Conservation (phyloP, 2,797 vertebrate species). For the Sebastes miniatus region DNA sequence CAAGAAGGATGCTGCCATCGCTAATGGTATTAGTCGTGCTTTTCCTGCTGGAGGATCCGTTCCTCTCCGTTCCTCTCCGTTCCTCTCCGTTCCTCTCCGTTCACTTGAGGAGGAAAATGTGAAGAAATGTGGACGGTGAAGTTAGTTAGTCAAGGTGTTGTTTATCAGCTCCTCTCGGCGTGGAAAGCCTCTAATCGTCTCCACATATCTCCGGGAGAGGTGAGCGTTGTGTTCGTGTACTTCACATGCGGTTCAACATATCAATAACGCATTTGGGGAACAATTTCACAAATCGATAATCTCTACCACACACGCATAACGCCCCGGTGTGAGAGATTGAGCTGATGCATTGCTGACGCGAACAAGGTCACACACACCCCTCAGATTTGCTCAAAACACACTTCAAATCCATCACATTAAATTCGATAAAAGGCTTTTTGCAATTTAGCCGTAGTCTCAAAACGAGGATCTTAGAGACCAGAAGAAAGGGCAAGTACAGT, state of each 20-base stretch:
- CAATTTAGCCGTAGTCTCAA: slow-evolving; percentile 53
- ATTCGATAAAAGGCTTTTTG: slow-evolving; percentile 41
- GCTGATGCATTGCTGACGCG: background rate
- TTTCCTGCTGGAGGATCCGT: background rate
- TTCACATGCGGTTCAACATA: slow-evolving; percentile 22
- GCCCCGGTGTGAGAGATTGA: slow-evolving; percentile 12
- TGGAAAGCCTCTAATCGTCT: background rate
- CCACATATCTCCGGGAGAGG: background rate
- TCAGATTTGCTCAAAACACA: slow-evolving; percentile 37
- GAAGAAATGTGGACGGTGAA: background rate
- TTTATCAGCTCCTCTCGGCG: background rate
- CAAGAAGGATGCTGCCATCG: background rate
- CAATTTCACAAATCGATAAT: slow-evolving; percentile 60
- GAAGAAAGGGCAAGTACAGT: slow-evolving; percentile 60
- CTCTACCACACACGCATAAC: slow-evolving; percentile 38
- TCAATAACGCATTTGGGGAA: slow-evolving; percentile 41
- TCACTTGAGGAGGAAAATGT: background rate
- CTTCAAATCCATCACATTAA: slow-evolving; percentile 63
- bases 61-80: background rate
- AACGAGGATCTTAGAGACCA: slow-evolving; percentile 46
- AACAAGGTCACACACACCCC: slow-evolving; percentile 60
- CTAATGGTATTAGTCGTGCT: background rate
- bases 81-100: too few species aligned
- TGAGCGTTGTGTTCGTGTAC: background rate
- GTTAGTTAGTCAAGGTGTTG: background rate